Percentiles rank a stretch among this genome's conserved stretches.
Evolutionary conservation across 2,797 vertebrate genomes (phyloP).

Genomic region (Cossypha polioptera): DNA sequence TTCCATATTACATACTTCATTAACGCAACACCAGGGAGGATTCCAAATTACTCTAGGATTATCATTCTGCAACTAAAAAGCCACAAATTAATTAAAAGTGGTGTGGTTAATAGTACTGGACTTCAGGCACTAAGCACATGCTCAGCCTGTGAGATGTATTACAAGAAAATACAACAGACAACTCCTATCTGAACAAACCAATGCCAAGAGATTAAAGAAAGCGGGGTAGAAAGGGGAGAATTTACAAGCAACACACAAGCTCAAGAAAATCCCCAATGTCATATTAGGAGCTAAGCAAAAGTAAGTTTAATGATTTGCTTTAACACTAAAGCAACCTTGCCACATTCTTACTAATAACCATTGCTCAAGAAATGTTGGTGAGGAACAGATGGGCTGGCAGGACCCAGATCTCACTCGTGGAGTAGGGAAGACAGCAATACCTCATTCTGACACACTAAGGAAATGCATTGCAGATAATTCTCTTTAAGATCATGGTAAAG

Average conservation of each 20-base stretch:
- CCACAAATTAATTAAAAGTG: background rate
- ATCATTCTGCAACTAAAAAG: background rate
- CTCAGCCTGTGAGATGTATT: background rate
- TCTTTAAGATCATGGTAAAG: background rate
- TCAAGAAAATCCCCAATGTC: background rate
- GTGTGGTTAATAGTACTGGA: background rate
- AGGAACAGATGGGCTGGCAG: background rate
- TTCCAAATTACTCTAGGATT: background rate
- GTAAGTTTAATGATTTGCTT: fast-evolving
- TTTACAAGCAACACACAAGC: background rate
- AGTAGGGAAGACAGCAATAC: background rate
- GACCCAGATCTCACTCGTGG: background rate
- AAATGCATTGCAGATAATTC: background rate
- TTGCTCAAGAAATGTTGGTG: background rate
- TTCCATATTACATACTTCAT: background rate
- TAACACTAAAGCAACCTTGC: background rate
- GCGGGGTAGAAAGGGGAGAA: fast-evolving
- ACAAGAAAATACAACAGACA: background rate
- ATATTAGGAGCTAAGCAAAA: background rate
- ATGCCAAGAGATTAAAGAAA: background rate
- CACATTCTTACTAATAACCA: background rate
- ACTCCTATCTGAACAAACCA: background rate
- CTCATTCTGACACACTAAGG: background rate
- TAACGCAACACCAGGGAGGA: background rate
- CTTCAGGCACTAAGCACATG: background rate